phyloP scores from a whole-genome alignment of 2,113 vertebrate genomes.

The Nesoenas mayeri region DNA sequence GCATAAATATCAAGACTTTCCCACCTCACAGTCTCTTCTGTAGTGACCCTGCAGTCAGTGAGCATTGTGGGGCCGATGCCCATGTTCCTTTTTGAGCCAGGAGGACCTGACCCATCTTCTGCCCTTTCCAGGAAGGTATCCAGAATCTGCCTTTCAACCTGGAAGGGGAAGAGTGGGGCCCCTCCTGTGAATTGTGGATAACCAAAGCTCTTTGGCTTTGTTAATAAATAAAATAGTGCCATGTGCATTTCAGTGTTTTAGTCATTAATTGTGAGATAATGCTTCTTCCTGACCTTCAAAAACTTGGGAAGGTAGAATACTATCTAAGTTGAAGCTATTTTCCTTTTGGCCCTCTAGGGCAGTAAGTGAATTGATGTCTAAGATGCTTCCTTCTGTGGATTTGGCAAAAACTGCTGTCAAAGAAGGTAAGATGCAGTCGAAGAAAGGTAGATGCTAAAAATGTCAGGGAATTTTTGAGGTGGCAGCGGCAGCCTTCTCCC shows the following conservation, averaged over 20 bases:
- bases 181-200: background rate
- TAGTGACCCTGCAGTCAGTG: accelerated
- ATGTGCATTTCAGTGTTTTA: background rate
- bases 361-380: background rate
- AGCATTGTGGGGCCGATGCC: accelerated
- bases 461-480: background rate
- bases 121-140: background rate
- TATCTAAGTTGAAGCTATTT: background rate
- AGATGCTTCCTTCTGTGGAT: background rate
- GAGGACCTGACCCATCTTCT: background rate
- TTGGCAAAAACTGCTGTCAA: background rate
- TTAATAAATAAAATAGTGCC: background rate
- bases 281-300: background rate
- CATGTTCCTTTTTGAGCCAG: background rate
- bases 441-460: background rate
- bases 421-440: background rate
- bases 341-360: background rate
- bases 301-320: background rate
- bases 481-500: background rate
- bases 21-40: background rate
- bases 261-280: background rate
- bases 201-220: background rate
- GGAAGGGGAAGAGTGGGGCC: background rate
- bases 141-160: background rate
- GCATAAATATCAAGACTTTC: background rate